phyloP scores from a whole-genome alignment of 35 echinoderm and acorn worm species.

The Patiria miniata region DNA sequence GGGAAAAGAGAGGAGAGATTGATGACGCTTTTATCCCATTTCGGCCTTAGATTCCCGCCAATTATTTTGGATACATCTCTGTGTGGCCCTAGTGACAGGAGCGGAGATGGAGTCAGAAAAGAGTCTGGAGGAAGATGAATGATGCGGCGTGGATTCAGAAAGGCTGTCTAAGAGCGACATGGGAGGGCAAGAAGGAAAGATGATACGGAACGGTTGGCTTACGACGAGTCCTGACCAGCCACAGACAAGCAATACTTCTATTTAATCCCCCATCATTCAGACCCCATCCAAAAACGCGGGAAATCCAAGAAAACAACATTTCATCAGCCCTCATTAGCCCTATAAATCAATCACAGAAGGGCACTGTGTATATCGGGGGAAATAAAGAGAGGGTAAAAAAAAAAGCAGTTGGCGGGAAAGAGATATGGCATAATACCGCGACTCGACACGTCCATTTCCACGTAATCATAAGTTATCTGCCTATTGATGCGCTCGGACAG shows the following conservation, averaged over 20 bases:
- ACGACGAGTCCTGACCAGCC: background rate
- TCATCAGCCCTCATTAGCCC: slow-evolving; percentile 9
- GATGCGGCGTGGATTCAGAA: background rate
- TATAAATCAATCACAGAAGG: background rate
- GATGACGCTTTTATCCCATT: slow-evolving; percentile 33
- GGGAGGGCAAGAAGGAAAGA: background rate
- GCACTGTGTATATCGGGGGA: background rate
- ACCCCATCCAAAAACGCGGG: background rate
- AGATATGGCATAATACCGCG: slow-evolving; percentile 31
- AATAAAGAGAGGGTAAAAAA: too few species aligned
- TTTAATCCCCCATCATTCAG: background rate
- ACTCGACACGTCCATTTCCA: slow-evolving; percentile 30
- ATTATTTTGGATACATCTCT: slow-evolving; percentile 23
- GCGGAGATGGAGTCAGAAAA: slow-evolving; percentile 21
- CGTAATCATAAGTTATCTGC: slow-evolving; percentile 31
- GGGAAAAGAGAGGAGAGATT: background rate
- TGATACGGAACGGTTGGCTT: background rate
- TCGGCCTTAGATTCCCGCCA: slow-evolving; percentile 1
- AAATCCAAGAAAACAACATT: slow-evolving; percentile 20
- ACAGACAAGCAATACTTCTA: background rate
- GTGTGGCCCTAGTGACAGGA: slow-evolving; percentile 8
- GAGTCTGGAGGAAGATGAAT: background rate
- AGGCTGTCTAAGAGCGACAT: background rate
- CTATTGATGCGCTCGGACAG: background rate
- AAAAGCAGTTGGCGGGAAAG: background rate